phyloP scores from a whole-genome alignment of 2,113 vertebrate genomes.

The Progne subis region DNA sequence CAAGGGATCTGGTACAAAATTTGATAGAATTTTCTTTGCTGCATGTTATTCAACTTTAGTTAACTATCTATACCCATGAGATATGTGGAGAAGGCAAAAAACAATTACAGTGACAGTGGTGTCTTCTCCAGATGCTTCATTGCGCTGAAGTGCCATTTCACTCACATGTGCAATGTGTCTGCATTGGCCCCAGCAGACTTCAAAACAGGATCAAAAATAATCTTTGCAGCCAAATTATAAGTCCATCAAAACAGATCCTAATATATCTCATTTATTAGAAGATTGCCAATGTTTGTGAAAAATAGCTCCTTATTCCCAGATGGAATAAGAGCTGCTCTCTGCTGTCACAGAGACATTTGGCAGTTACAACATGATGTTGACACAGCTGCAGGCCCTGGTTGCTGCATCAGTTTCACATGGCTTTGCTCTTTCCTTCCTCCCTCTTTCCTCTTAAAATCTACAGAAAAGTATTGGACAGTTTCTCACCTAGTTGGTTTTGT shows the following conservation, averaged over 20 bases:
- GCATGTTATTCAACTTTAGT: not conserved
- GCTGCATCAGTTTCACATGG: slow-evolving; percentile 4
- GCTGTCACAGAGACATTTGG: slow-evolving; percentile 2
- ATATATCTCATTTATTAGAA: slow-evolving; percentile 9
- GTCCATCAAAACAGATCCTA: not conserved
- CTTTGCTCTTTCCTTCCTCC: not conserved
- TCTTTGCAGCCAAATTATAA: not conserved
- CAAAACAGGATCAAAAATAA: not conserved
- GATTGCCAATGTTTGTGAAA: not conserved
- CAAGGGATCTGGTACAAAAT: not conserved
- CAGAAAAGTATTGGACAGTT: not conserved
- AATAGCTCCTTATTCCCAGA: slow-evolving; percentile 29
- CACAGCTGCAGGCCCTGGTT: slow-evolving; percentile 50
- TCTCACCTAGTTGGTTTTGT: not conserved
- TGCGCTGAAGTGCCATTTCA: not conserved
- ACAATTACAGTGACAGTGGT: not conserved
- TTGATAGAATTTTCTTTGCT: not conserved
- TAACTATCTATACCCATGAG: not conserved
- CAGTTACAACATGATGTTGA: not conserved
- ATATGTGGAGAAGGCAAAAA: not conserved
- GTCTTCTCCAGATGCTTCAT: not conserved
- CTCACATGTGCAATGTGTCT: not conserved
- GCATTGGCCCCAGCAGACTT: not conserved
- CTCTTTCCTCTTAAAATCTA: not conserved
- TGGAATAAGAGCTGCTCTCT: not conserved